These are phyloP conservation scores for Pemphredon lugubris DNA, from an alignment of 2,888 invertebrate species.

Conservation along the genomic window DNA sequence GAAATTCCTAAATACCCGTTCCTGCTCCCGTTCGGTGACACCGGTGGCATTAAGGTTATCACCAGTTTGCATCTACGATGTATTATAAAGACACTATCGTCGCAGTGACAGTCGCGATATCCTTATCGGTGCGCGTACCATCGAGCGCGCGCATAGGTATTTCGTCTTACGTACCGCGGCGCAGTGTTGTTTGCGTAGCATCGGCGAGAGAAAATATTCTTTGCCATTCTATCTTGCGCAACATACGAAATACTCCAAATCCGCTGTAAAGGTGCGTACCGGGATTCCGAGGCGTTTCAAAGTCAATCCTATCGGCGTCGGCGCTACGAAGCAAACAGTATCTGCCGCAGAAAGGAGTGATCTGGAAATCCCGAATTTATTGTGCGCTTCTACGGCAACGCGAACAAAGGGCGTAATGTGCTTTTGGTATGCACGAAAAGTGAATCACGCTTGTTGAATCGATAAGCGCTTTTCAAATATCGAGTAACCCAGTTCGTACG, in stretches of 20 bases:
- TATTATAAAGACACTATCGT: background rate
- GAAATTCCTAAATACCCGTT: slow-evolving; percentile 1
- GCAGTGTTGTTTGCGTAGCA: no score
- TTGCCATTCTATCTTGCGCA: no score
- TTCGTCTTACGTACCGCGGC: no score
- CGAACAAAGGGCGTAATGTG: slow-evolving; percentile 19
- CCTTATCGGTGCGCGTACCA: background rate
- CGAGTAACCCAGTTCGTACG: no score
- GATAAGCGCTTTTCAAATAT: no score
- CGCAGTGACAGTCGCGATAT: background rate
- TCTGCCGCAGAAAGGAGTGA: background rate
- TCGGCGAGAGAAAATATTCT: no score
- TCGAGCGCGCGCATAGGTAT: no score
- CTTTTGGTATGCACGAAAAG: no score
- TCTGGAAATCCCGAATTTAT: background rate
- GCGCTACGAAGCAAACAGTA: background rate
- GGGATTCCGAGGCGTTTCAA: background rate
- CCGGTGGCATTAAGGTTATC: slow-evolving; percentile 21
- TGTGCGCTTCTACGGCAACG: slow-evolving; percentile 16
- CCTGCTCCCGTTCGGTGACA: slow-evolving; percentile 10
- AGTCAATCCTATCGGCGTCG: background rate
- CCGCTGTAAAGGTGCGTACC: background rate
- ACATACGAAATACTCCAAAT: background rate
- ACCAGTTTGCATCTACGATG: slow-evolving; percentile 6
- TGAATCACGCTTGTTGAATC: no score